These are phyloP conservation scores for Psettodes erumei DNA, from an alignment of 2,113 vertebrate species.

Conservation along the genomic window DNA sequence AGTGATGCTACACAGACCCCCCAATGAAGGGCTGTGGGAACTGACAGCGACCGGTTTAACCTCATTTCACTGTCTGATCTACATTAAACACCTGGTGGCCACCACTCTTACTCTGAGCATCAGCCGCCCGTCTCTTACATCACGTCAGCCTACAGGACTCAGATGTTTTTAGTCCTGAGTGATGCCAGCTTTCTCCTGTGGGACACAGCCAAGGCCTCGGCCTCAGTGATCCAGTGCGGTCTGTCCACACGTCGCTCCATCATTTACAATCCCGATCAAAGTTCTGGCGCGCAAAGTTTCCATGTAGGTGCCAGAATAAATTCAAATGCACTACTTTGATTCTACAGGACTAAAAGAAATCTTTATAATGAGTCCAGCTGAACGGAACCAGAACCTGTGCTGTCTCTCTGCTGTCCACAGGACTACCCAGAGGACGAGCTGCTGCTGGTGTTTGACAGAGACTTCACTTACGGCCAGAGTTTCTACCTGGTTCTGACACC, in stretches of 20 bases:
- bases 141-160: constrained; percentile 17
- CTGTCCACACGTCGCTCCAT: not conserved
- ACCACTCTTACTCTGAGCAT: not conserved
- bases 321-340: not conserved
- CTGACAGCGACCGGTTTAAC: constrained; percentile 23
- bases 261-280: not conserved
- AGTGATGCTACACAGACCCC: constrained; percentile 46
- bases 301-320: not conserved
- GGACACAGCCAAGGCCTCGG: not conserved
- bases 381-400: not conserved
- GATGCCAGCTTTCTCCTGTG: not conserved
- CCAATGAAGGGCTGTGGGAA: constrained; percentile 50
- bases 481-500: constrained; percentile 92
- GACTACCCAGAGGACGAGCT: constrained; percentile 92
- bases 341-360: not conserved
- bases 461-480: constrained; percentile 87
- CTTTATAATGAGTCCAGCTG: not conserved
- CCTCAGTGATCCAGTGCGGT: not conserved
- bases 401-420: constrained; percentile 71
- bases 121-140: not conserved
- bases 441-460: constrained; percentile 89
- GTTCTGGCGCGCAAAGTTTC: not conserved
- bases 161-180: constrained; percentile 1
- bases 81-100: not conserved
- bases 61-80: constrained; percentile 3